A percentile compares a stretch with the other conserved stretches of the same genome.
Evolutionary conservation across 2,888 invertebrate species (phyloP).

Genomic region (Campopleginae sp.): DNA sequence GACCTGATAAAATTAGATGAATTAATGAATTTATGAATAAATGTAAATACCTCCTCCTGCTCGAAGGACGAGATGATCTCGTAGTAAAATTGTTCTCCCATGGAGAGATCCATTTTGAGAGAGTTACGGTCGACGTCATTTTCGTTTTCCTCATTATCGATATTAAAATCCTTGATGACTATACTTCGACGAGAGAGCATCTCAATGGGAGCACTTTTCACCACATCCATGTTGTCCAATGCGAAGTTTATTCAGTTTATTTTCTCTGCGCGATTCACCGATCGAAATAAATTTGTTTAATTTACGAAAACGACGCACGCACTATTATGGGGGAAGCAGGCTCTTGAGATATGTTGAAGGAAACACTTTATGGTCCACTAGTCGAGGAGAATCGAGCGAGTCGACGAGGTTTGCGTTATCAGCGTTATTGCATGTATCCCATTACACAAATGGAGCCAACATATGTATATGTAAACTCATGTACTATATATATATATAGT

Average conservation of each 20-base stretch:
- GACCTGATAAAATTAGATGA: neutral
- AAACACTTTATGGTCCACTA: constrained; percentile 45
- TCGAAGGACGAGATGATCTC: constrained; percentile 83
- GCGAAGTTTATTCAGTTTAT: neutral
- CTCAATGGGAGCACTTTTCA: constrained; percentile 81
- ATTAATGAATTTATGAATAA: neutral
- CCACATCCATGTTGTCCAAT: constrained; percentile 77
- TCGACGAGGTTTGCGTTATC: constrained; percentile 52
- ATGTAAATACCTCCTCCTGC: constrained; percentile 80
- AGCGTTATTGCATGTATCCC: constrained; percentile 52
- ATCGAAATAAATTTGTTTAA: neutral
- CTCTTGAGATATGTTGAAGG: constrained; percentile 40
- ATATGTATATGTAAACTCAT: neutral
- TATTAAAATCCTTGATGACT: constrained; percentile 80
- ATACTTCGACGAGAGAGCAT: constrained; percentile 81
- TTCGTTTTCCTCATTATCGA: constrained; percentile 73
- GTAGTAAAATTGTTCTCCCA: constrained; percentile 83
- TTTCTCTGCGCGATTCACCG: neutral
- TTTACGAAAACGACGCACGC: constrained; percentile 5
- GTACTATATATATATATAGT: neutral
- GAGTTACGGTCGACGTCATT: constrained; percentile 77
- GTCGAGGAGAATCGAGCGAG: constrained; percentile 43
- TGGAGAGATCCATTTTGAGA: constrained; percentile 81
- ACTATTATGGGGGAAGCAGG: neutral
- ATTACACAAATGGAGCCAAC: constrained; percentile 37